Evolutionary conservation across 2,113 vertebrate species (phyloP), one percentile per base, ranked within the genome.

Genomic region (Catharus fuscescens): DNA sequence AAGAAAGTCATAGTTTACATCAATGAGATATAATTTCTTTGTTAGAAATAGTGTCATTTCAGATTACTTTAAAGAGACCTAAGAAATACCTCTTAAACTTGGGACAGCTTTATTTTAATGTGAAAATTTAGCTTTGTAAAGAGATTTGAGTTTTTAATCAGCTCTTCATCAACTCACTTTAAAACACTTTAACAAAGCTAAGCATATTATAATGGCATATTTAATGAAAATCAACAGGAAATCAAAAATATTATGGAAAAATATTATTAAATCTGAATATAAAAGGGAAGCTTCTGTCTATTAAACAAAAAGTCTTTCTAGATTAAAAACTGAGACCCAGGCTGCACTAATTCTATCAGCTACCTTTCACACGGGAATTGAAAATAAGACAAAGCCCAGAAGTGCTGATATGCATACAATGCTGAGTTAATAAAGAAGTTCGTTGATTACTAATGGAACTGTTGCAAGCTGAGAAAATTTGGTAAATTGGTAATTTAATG

Each of bases 201-300:
- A 86, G 77, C 16, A 80, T 4, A 12, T 50, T 17, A 50, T 53
- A 79, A 85, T 50, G 15, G 4, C 34, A 62, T 80, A 90, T 42
- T 71, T 45, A 53, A 91, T 76, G 14, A 92, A 89, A 94, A 90
- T 64, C 32, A 82, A 48, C 20, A 67, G n/a, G 69, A 95, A 92
- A 95, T 80, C 15, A 74, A 88, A 87, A 32, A 77, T 5, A 9
- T 71, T 79, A 45, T 78, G 48, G 73, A 82, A 90, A 28, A 67
- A 77, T 25, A 71, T 57, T 82, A 60, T 80, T 57, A 64, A 78
- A 52, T 48, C 59, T 40, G 14, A 88, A 42, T 70, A 80, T 59
- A 59, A 81, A 56, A 83, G 8, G 23, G 59, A 82, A 85, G 17
- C 18, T 59, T 94, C 56, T 80, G 5, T 71, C 12, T 88, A 45